phyloP scores from a whole-genome alignment of 2,113 vertebrate genomes.

The Ranitomeya variabilis region DNA sequence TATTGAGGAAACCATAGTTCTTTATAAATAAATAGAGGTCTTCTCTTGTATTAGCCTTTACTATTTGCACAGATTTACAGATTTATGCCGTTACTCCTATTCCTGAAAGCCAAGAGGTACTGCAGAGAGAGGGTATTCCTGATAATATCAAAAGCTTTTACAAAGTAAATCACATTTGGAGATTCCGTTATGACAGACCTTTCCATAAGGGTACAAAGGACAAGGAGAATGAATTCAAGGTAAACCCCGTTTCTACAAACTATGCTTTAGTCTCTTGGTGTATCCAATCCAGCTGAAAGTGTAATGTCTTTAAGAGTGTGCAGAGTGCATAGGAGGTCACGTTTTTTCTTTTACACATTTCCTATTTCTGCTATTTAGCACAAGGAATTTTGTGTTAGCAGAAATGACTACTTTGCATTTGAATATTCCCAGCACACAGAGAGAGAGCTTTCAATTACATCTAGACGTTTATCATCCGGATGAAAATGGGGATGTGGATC shows the following conservation, averaged over 20 bases:
- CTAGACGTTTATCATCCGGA: conserved; percentile 42
- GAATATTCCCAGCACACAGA: conserved; percentile 46
- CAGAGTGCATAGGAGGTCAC: conserved; percentile 28
- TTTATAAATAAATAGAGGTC: background rate
- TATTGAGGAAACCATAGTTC: background rate
- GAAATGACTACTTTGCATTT: conserved; percentile 47
- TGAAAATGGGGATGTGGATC: conserved; percentile 40
- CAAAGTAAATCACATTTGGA: conserved; percentile 98
- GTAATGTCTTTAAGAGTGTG: background rate
- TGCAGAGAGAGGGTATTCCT: conserved; percentile 93
- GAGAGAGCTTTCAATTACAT: conserved; percentile 37
- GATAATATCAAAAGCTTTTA: conserved; percentile 99
- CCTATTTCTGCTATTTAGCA: conserved; percentile 29
- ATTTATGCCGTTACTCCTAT: conserved; percentile 98
- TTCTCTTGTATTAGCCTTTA: conserved; percentile 71
- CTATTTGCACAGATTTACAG: conserved; percentile 84
- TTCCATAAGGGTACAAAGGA: conserved; percentile 98
- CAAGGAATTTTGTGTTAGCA: conserved; percentile 26
- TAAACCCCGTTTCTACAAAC: conserved; percentile 60
- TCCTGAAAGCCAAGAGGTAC: conserved; percentile 93
- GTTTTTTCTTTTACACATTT: conserved; percentile 19
- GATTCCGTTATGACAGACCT: conserved; percentile 94
- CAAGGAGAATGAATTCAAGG: conserved; percentile 99
- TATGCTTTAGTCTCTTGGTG: background rate
- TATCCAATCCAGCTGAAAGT: background rate